Percentiles rank a stretch among this genome's conserved stretches.
These are phyloP conservation scores for Eriosoma lanigerum DNA, from an alignment of 1,140 invertebrate species.

Conservation along the genomic window DNA sequence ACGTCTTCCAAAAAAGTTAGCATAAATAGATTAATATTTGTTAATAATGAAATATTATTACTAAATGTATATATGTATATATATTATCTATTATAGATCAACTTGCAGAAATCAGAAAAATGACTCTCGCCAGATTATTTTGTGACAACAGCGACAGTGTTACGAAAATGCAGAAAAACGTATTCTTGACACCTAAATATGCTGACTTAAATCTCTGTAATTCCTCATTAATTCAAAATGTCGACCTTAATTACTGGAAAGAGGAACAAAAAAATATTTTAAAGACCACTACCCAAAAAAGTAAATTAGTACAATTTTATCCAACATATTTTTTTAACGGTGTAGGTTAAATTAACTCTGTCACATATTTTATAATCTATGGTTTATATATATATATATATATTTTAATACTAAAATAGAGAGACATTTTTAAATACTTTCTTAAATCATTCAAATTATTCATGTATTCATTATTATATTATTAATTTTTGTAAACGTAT, in stretches of 20 bases:
- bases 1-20: constrained; percentile 68
- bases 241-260: constrained; percentile 47
- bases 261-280: too few relatives aligned
- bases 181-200: constrained; percentile 39
- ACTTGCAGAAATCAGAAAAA: constrained; percentile 54
- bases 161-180: constrained; percentile 43
- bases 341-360: too few relatives aligned
- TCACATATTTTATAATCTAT: too few relatives aligned
- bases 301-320: too few relatives aligned
- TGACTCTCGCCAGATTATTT: constrained; percentile 67
- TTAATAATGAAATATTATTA: neutral
- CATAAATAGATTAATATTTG: constrained; percentile 53
- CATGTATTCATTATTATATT: too few relatives aligned
- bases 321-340: too few relatives aligned
- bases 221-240: constrained; percentile 32
- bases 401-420: too few relatives aligned
- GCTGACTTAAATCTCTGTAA: constrained; percentile 16
- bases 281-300: too few relatives aligned
- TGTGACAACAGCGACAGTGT: constrained; percentile 69
- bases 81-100: constrained; percentile 40
- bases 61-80: neutral
- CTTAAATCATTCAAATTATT: too few relatives aligned
- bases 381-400: too few relatives aligned
- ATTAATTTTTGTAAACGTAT: too few relatives aligned
- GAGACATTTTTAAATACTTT: too few relatives aligned